Evolutionary conservation across 1,140 invertebrate genomes (phyloP).

Genomic region (Zaprionus ghesquierei): DNA sequence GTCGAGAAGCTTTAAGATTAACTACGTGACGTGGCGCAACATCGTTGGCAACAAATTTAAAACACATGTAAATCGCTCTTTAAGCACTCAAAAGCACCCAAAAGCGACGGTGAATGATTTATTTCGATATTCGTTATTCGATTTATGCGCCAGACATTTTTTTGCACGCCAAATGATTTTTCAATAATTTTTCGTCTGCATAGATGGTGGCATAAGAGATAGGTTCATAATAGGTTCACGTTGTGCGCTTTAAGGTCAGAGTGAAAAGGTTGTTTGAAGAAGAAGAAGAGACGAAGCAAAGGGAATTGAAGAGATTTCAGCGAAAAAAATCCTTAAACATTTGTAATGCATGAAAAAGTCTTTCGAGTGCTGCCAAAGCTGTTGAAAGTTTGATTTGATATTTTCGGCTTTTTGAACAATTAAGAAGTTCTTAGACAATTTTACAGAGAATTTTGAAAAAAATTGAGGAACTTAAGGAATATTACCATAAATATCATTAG

Average conservation of each 20-base stretch:
- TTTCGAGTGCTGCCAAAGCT: background rate
- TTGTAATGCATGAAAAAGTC: background rate
- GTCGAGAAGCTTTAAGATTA: background rate
- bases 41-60: background rate
- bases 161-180: background rate
- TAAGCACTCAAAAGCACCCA: background rate
- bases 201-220: background rate
- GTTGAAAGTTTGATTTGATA: background rate
- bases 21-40: slow-evolving; percentile 5
- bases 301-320: background rate
- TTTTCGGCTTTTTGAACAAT: background rate
- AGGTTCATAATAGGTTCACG: background rate
- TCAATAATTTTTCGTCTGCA: background rate
- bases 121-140: slow-evolving; percentile 1
- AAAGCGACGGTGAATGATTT: background rate
- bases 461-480: too few relatives aligned
- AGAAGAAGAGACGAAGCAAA: too few relatives aligned
- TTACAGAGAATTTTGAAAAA: too few relatives aligned
- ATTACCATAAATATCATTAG: too few relatives aligned
- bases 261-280: too few relatives aligned
- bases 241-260: background rate
- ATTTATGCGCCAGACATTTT: background rate
- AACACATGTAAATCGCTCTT: slow-evolving; percentile 8
- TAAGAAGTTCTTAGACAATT: background rate
- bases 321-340: background rate